Evolutionary conservation across 2,113 vertebrate genomes (phyloP).

Genomic region (Herpailurus yagouaroundi): DNA sequence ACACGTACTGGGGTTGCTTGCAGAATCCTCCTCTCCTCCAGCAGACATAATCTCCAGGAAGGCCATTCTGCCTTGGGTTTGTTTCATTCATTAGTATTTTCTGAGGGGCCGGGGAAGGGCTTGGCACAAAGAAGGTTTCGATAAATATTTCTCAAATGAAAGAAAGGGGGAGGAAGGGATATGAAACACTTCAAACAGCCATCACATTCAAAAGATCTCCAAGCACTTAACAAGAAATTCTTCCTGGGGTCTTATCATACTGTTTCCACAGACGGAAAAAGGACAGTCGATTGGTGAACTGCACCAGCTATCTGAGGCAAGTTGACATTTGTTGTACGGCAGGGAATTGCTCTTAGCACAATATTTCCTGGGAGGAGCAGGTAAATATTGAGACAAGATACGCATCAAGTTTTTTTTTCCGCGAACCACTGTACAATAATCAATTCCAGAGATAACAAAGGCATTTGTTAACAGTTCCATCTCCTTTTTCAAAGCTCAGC

Average conservation of each 20-base stretch:
- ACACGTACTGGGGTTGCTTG: not conserved
- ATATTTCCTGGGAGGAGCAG: conserved; percentile 82
- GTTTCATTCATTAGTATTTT: not conserved
- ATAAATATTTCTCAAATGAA: conserved; percentile 34
- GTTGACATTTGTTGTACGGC: conserved; percentile 70
- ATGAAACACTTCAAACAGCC: not conserved
- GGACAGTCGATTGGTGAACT: conserved; percentile 48
- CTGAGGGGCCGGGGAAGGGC: not conserved
- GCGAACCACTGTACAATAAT: conserved; percentile 78
- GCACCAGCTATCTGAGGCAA: conserved; percentile 61
- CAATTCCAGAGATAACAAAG: conserved; percentile 81
- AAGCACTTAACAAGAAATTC: conserved; percentile 59
- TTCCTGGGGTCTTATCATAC: conserved; percentile 59
- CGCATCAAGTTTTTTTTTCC: conserved; percentile 74
- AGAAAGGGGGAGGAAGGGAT: not conserved
- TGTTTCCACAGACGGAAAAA: conserved; percentile 56
- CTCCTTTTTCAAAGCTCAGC: conserved; percentile 78
- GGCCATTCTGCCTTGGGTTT: not conserved
- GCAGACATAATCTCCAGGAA: not conserved
- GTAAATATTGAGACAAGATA: conserved; percentile 84
- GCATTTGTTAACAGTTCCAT: conserved; percentile 80
- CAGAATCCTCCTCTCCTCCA: not conserved
- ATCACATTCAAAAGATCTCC: conserved; percentile 56
- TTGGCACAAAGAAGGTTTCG: not conserved
- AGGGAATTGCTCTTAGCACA: conserved; percentile 75